phyloP scores from a whole-genome alignment of 1,140 invertebrate genomes.

The Drosophila biarmipes region DNA sequence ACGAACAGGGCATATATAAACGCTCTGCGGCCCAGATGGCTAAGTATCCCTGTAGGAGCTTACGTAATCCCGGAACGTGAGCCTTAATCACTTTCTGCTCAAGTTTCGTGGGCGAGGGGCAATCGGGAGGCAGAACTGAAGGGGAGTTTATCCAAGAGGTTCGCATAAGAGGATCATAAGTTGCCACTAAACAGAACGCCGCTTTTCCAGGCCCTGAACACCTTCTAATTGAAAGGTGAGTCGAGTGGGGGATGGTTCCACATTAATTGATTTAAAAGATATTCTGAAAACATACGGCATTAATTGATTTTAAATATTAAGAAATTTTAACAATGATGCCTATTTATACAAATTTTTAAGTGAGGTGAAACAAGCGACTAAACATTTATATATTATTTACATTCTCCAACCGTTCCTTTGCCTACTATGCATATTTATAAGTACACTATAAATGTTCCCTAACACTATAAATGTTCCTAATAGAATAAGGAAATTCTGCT shows the following conservation, averaged over 20 bases:
- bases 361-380: too few species aligned
- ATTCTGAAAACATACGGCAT: too few species aligned
- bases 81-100: conserved; percentile 54
- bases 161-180: conserved; percentile 36
- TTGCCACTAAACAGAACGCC: conserved; percentile 5
- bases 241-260: neutral
- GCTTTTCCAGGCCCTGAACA: conserved; percentile 16
- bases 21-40: conserved; percentile 30
- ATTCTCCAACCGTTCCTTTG: too few species aligned
- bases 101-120: neutral
- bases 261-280: conserved; percentile 40
- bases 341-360: too few species aligned
- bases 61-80: conserved; percentile 72
- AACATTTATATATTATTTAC: too few species aligned
- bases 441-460: neutral
- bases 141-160: conserved; percentile 41
- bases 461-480: too few species aligned
- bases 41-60: conserved; percentile 80
- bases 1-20: conserved; percentile 7
- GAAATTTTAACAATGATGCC: too few species aligned
- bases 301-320: too few species aligned
- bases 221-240: conserved; percentile 29
- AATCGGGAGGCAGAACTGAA: conserved; percentile 10
- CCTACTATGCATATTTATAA: too few species aligned
- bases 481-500: conserved; percentile 26